Conservation (phyloP, 1,140 invertebrate species). For the Helicoverpa armigera region DNA sequence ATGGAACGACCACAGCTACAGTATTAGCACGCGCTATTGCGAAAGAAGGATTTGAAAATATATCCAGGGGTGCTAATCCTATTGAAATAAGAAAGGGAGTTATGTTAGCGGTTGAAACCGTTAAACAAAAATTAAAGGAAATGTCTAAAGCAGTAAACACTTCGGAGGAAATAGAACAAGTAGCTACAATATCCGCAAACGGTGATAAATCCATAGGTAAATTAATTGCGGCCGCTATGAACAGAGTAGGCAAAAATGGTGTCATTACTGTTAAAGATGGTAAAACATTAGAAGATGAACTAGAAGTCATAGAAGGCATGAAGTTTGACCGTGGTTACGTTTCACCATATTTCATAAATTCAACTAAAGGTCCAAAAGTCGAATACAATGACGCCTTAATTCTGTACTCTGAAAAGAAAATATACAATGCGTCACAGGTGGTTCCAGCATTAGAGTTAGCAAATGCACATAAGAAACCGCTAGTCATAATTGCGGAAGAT, state of each 20-base stretch:
- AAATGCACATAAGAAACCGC: slow-evolving; percentile 92
- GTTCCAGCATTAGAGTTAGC: slow-evolving; percentile 97
- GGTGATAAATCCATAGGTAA: slow-evolving; percentile 94
- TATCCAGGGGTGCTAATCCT: slow-evolving; percentile 97
- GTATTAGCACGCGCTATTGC: slow-evolving; percentile 96
- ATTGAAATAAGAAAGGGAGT: slow-evolving; percentile 96
- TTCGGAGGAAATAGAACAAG: slow-evolving; percentile 98
- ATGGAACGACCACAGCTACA: slow-evolving; percentile 85
- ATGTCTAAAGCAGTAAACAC: slow-evolving; percentile 96
- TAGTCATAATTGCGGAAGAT: slow-evolving; percentile 93
- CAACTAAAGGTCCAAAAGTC: slow-evolving; percentile 95
- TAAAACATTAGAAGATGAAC: slow-evolving; percentile 95
- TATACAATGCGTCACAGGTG: slow-evolving; percentile 95
- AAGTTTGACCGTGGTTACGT: slow-evolving; percentile 99
- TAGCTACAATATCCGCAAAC: slow-evolving; percentile 98
- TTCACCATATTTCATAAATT: slow-evolving; percentile 98
- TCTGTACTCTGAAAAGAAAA: slow-evolving; percentile 97
- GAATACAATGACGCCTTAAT: slow-evolving; percentile 96
- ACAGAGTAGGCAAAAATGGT: slow-evolving; percentile 96
- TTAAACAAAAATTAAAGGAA: slow-evolving; percentile 92
- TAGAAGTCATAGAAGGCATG: slow-evolving; percentile 97
- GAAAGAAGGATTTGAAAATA: slow-evolving; percentile 97
- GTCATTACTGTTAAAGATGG: slow-evolving; percentile 99
- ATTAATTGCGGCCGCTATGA: slow-evolving; percentile 97
- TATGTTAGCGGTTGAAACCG: slow-evolving; percentile 95